Conservation (phyloP, 1,140 invertebrate genomes). For the Heliconius hermathena region DNA sequence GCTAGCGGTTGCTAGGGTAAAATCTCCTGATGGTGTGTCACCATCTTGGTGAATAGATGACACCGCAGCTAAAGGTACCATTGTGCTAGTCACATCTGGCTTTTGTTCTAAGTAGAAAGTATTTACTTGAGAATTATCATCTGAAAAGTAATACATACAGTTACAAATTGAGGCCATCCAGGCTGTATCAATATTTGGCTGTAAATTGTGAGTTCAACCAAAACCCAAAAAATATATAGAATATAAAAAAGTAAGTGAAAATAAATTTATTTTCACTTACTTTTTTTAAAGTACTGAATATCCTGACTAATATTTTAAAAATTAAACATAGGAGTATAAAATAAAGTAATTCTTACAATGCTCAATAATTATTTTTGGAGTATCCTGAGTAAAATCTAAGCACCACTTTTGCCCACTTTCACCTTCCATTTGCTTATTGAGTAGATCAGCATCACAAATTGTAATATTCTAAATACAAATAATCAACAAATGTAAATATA, state of each 20-base stretch:
- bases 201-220: no score
- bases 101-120: slow-evolving; percentile 43
- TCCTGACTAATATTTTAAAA: neutral
- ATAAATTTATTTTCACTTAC: no score
- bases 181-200: no score
- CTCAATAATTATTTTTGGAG: slow-evolving; percentile 42
- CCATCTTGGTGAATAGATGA: slow-evolving; percentile 33
- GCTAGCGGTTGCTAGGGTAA: neutral
- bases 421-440: slow-evolving; percentile 29
- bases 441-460: slow-evolving; percentile 32
- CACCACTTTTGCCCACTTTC: slow-evolving; percentile 43
- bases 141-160: slow-evolving; percentile 37
- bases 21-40: neutral
- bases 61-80: slow-evolving; percentile 44
- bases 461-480: slow-evolving; percentile 39
- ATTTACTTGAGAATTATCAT: slow-evolving; percentile 42
- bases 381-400: slow-evolving; percentile 43
- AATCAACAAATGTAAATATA: slow-evolving; percentile 16
- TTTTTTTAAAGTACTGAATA: no score
- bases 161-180: neutral
- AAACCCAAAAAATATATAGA: no score
- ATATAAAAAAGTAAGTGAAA: no score
- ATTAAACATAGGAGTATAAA: neutral
- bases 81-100: slow-evolving; percentile 42
- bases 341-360: slow-evolving; percentile 45